Conservation (phyloP, 2,797 vertebrate species). For the Chelmon rostratus region DNA sequence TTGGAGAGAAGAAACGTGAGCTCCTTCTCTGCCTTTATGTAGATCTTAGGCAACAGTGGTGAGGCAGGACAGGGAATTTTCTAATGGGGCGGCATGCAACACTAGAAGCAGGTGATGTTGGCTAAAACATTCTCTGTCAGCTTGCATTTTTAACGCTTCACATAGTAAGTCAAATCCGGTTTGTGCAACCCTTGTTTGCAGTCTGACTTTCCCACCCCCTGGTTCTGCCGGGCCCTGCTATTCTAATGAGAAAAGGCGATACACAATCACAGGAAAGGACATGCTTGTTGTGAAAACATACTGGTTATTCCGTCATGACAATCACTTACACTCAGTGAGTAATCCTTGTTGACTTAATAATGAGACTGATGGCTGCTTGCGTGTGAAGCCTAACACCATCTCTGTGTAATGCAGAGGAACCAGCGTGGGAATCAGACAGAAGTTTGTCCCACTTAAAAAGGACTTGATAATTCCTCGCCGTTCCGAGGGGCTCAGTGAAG, state of each 20-base stretch:
- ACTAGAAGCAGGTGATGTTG: constrained; percentile 82
- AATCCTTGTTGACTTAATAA: constrained; percentile 68
- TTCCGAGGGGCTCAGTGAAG: constrained; percentile 35
- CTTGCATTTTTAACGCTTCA: constrained; percentile 82
- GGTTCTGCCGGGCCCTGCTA: constrained; percentile 42
- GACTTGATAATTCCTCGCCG: constrained; percentile 25
- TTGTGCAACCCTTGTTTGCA: constrained; percentile 71
- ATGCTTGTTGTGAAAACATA: constrained; percentile 73
- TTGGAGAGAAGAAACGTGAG: constrained; percentile 29
- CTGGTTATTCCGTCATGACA: constrained; percentile 47
- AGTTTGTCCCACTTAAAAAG: constrained; percentile 41
- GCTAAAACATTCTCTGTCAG: constrained; percentile 82
- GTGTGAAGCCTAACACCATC: constrained; percentile 43
- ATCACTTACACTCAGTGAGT: constrained; percentile 41
- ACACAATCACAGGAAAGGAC: constrained; percentile 58
- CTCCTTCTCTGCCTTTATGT: constrained; percentile 45
- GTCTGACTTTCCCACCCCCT: constrained; percentile 53
- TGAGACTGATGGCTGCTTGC: constrained; percentile 47
- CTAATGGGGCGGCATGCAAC: constrained; percentile 64
- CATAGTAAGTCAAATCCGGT: constrained; percentile 82
- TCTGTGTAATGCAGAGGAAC: constrained; percentile 19
- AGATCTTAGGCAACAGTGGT: constrained; percentile 65
- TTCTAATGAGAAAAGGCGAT: constrained; percentile 55
- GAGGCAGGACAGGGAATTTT: constrained; percentile 62
- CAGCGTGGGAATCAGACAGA: constrained; percentile 55